Percentiles rank a stretch among this genome's conserved stretches.
Conservation (phyloP, 1,140 invertebrate genomes). For the Hylaeus anthracinus region DNA sequence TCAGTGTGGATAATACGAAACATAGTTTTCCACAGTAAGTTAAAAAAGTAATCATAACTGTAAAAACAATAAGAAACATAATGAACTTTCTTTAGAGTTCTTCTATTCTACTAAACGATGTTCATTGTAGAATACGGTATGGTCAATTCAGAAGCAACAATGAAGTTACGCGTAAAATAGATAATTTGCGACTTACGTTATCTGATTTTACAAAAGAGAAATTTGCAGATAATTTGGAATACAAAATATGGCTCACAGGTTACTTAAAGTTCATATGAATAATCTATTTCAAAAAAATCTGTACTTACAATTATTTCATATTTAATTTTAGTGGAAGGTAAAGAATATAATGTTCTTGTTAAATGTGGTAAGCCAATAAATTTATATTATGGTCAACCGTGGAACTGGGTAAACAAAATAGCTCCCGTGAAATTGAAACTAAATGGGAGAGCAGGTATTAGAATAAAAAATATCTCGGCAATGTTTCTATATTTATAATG, state of each 20-base stretch:
- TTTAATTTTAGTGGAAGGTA: conserved; percentile 53
- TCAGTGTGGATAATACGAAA: conserved; percentile 73
- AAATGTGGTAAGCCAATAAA: conserved; percentile 30
- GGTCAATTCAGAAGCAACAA: conserved; percentile 53
- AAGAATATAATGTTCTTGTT: conserved; percentile 39
- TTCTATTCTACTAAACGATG: background rate
- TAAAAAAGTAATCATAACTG: background rate
- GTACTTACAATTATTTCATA: background rate
- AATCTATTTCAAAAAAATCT: background rate
- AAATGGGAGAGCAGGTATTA: conserved; percentile 55
- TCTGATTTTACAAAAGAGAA: conserved; percentile 37
- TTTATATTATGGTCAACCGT: conserved; percentile 64
- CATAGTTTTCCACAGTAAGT: conserved; percentile 79
- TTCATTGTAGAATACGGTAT: conserved; percentile 56
- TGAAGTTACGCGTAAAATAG: conserved; percentile 31
- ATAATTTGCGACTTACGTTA: conserved; percentile 43
- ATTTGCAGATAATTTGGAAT: background rate
- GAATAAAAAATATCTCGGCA: background rate
- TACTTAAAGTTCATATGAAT: background rate
- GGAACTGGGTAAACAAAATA: conserved; percentile 54
- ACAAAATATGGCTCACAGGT: conserved; percentile 48
- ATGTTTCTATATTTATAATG: background rate
- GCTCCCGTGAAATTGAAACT: conserved; percentile 50
- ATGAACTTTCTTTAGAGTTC: background rate
- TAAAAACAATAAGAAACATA: background rate